A percentile compares a stretch with the other conserved stretches of the same genome.
Evolutionary conservation across 1,140 invertebrate genomes (phyloP).

Genomic region (Venustaconcha ellipsiformis): DNA sequence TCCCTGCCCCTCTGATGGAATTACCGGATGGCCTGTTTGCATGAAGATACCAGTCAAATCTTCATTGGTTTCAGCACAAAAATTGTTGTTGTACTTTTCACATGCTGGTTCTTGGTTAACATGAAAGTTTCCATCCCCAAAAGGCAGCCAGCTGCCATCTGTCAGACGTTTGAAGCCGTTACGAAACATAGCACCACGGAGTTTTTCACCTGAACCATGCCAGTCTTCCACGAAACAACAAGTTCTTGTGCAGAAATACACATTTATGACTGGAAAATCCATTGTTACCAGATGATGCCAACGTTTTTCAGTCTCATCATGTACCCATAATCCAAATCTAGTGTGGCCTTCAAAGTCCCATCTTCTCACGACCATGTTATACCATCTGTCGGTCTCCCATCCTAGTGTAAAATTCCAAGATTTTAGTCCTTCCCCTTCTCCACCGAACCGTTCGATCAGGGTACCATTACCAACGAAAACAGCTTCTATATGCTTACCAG

Average conservation of each 20-base stretch:
- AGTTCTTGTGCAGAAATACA: conserved; percentile 27
- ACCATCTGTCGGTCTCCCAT: conserved; percentile 44
- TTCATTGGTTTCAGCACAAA: not conserved
- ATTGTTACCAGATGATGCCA: conserved; percentile 45
- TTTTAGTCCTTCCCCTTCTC: conserved; percentile 40
- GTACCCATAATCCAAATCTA: conserved; percentile 43
- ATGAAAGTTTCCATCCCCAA: conserved; percentile 2
- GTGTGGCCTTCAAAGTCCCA: conserved; percentile 38
- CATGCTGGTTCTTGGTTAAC: conserved; percentile 3
- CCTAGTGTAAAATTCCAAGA: conserved; percentile 43
- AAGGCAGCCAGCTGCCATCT: conserved; percentile 31
- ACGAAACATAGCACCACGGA: conserved; percentile 31
- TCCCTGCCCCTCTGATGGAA: too few relatives aligned
- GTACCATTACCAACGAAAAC: conserved; percentile 31
- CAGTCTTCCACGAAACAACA: conserved; percentile 44
- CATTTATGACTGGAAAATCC: conserved; percentile 33
- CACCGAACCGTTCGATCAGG: conserved; percentile 32
- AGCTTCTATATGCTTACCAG: not conserved
- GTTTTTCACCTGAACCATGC: conserved; percentile 32
- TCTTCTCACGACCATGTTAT: conserved; percentile 35
- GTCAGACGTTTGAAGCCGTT: conserved; percentile 35
- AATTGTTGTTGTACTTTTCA: conserved; percentile 1
- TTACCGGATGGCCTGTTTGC: too few relatives aligned
- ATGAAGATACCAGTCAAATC: not conserved
- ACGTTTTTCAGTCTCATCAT: conserved; percentile 18